phyloP scores from a whole-genome alignment of 64 coral and sea anemone genomes.

The Dendronephthya gigantea region DNA sequence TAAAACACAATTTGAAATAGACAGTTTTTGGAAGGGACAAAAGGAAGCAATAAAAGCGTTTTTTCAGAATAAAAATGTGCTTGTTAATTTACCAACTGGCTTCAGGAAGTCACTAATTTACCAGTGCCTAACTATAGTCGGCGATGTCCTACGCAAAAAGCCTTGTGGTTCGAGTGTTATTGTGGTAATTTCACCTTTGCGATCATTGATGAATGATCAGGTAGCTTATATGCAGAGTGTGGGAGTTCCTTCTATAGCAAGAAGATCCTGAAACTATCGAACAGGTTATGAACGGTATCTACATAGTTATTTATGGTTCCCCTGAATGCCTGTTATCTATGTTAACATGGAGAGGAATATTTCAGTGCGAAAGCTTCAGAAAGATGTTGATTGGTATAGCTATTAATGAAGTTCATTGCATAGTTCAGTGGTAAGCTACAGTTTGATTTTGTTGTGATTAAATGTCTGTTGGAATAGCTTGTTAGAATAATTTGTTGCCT shows the following conservation, averaged over 20 bases:
- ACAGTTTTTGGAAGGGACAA: too few species aligned
- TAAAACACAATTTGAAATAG: too few species aligned
- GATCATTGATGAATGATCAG: background rate
- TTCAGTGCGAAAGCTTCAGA: background rate
- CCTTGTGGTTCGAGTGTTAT: background rate
- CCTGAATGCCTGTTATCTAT: constrained; percentile 18
- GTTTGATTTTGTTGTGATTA: background rate
- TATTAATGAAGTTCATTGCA: constrained; percentile 21
- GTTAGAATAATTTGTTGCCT: background rate
- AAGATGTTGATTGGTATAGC: constrained; percentile 2
- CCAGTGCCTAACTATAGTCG: background rate
- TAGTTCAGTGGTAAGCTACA: constrained; percentile 10
- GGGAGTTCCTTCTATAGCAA: background rate
- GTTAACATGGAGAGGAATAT: background rate
- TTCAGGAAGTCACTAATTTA: background rate
- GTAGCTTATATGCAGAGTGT: background rate
- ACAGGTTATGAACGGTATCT: background rate
- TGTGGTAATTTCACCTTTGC: background rate
- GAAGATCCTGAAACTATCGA: background rate
- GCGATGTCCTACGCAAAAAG: background rate
- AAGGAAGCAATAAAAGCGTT: too few species aligned
- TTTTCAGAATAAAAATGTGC: background rate
- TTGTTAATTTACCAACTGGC: background rate
- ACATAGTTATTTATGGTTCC: constrained; percentile 6
- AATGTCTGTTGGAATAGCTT: background rate